Percentiles rank a stretch among this genome's conserved stretches.
phyloP scores from a whole-genome alignment of 2,113 vertebrate genomes.

The Hylia prasina region DNA sequence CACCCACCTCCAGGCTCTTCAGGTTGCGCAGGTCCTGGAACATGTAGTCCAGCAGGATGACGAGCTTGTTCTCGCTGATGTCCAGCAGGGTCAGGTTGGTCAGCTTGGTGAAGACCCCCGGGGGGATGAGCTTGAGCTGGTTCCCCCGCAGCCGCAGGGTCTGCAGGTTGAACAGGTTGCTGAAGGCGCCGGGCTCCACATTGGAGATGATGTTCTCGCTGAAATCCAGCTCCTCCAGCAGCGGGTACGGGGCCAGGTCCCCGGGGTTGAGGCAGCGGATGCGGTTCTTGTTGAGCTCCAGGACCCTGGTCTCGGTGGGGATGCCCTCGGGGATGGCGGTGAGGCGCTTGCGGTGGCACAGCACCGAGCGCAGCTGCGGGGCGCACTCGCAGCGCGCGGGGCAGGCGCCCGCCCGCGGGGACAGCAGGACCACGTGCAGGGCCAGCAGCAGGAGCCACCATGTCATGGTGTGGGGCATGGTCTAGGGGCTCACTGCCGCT shows the following conservation, averaged over 20 bases:
- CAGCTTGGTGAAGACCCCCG: constrained; percentile 88
- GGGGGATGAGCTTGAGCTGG: constrained; percentile 91
- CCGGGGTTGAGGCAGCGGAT: constrained; percentile 91
- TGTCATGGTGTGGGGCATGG: constrained; percentile 70
- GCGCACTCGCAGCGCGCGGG: constrained; percentile 90
- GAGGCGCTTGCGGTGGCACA: constrained; percentile 86
- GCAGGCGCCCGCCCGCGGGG: constrained; percentile 58
- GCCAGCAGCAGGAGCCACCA: constrained; percentile 76
- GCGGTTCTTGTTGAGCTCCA: constrained; percentile 91
- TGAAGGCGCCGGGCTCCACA: constrained; percentile 92
- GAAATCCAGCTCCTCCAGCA: constrained; percentile 90
- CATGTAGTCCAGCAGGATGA: constrained; percentile 92
- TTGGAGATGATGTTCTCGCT: constrained; percentile 91
- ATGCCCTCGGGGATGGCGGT: constrained; percentile 88
- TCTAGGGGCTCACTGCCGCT: constrained; percentile 73
- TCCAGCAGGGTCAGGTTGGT: constrained; percentile 91
- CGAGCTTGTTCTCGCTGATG: constrained; percentile 94
- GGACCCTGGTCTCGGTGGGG: constrained; percentile 82
- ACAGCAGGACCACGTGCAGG: constrained; percentile 71
- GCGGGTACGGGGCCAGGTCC: constrained; percentile 80
- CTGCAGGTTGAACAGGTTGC: constrained; percentile 82
- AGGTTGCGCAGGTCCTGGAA: constrained; percentile 90
- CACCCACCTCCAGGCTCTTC: constrained; percentile 87
- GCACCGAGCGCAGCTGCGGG: constrained; percentile 76
- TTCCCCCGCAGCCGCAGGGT: constrained; percentile 85